These are phyloP conservation scores for Ailuropoda melanoleuca DNA, from an alignment of 2,113 vertebrate genomes.

Conservation along the genomic window DNA sequence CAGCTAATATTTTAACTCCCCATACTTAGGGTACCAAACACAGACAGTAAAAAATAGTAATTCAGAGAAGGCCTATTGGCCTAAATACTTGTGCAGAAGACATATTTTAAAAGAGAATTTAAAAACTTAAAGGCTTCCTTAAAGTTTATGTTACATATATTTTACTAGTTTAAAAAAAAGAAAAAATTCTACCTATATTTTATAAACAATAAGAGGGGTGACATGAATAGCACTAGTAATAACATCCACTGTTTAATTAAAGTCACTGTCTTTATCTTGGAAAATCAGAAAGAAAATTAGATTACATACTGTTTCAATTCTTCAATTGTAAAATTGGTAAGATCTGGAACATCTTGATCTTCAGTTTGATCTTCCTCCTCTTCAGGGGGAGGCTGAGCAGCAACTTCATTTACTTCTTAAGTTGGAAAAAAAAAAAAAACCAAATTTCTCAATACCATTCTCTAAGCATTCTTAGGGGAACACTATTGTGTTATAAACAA, in stretches of 20 bases:
- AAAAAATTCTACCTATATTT: neutral
- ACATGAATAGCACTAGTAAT: neutral
- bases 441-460: constrained; percentile 40
- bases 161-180: neutral
- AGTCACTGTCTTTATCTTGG: neutral
- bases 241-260: neutral
- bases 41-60: neutral
- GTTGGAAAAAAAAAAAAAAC: constrained; percentile 39
- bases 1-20: constrained; percentile 25
- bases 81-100: neutral
- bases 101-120: neutral
- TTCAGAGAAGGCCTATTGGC: neutral
- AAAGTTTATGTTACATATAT: neutral
- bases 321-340: constrained; percentile 94
- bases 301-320: constrained; percentile 94
- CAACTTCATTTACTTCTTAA: constrained; percentile 85
- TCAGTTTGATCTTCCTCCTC: constrained; percentile 91
- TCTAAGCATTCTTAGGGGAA: constrained; percentile 29
- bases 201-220: neutral
- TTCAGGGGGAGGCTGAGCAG: constrained; percentile 82
- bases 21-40: neutral
- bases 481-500: neutral
- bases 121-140: neutral
- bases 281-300: constrained; percentile 35
- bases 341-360: constrained; percentile 92